Evolutionary conservation across 2,797 vertebrate genomes (phyloP).

Genomic region (Orientallactaga sibirica): DNA sequence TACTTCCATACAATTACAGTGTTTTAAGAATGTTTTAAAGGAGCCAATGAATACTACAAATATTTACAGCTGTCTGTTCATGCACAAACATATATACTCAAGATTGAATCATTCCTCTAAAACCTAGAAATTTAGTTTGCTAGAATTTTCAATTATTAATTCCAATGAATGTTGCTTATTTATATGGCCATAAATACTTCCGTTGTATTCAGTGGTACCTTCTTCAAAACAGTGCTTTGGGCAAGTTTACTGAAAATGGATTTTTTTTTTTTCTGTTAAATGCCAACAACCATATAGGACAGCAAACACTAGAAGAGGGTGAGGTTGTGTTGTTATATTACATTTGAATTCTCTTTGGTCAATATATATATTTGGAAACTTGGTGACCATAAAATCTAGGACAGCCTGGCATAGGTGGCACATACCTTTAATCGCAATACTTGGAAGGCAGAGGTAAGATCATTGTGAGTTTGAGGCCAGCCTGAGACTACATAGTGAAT

Average conservation of each 20-base stretch:
- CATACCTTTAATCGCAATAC: too few relatives aligned
- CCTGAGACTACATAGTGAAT: too few relatives aligned
- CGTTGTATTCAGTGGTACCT: not conserved
- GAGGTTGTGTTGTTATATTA: not conserved
- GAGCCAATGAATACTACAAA: not conserved
- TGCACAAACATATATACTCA: not conserved
- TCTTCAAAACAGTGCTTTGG: not conserved
- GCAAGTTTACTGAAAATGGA: not conserved
- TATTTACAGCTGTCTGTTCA: not conserved
- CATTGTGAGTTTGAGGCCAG: too few relatives aligned
- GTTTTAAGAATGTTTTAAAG: constrained; percentile 27
- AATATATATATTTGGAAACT: not conserved
- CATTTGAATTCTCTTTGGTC: not conserved
- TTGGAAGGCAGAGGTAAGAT: too few relatives aligned
- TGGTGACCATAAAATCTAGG: not conserved
- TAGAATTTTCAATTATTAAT: not conserved
- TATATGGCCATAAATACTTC: not conserved
- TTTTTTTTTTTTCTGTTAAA: not conserved
- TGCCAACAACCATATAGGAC: not conserved
- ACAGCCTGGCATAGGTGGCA: too few relatives aligned
- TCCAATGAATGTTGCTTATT: not conserved
- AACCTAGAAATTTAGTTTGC: not conserved
- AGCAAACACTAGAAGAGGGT: not conserved
- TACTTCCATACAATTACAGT: not conserved
- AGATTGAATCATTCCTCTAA: not conserved